Base-by-base conservation (phyloP, 2,113 vertebrate species). In the Apistogramma diplotaenia region DNA sequence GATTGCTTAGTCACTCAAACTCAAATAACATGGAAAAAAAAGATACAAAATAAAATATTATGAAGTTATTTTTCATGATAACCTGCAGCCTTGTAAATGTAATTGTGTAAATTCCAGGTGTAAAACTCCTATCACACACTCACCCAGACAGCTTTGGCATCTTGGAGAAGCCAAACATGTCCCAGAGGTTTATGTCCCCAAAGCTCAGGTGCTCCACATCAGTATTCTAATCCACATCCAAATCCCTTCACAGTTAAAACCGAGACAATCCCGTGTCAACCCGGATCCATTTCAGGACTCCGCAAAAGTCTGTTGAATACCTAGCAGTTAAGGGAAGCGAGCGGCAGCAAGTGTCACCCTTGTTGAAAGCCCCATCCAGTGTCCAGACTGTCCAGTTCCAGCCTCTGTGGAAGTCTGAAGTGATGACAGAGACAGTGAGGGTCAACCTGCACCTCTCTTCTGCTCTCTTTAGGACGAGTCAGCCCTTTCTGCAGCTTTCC, bases 161-260 rank as follows among this genome's bases (percentile, higher is more conserved):
- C 91, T 93, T 95, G 55, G 92, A 93, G 85, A 95, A 95, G 71
- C 94, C 94, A 90, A 95, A 95, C 92, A 93, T 92, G 85, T 94
- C 93, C 94, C 74, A 23, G 75, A 61, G 55, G 7, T 54, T 65
- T 74, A 27, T 3, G 82, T 83, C 74, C 74, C 79, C 79, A 60
- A 43, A 77, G 72, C 83, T 90, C 78, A 87, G 62, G 55, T 57
- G 61, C 73, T 84, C 84, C 76, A 70, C 90, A 87, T 89, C 81
- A 81, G 86, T 85, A 90, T 90, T 80, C 89, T 72, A 87, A 90
- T 89, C 89, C 84, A 81, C 78, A 82, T 73, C 82, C 82, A 56
- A 83, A 82, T 78, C 77, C 76, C 76, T 21, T 70, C 25, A 55
- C 59, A 77, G 37, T 65, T 53, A 60, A 78, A 84, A 12, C 67